Percentiles rank a stretch among this genome's conserved stretches.
phyloP scores from a whole-genome alignment of 2,797 vertebrate species.

The Danio albolineatus region DNA sequence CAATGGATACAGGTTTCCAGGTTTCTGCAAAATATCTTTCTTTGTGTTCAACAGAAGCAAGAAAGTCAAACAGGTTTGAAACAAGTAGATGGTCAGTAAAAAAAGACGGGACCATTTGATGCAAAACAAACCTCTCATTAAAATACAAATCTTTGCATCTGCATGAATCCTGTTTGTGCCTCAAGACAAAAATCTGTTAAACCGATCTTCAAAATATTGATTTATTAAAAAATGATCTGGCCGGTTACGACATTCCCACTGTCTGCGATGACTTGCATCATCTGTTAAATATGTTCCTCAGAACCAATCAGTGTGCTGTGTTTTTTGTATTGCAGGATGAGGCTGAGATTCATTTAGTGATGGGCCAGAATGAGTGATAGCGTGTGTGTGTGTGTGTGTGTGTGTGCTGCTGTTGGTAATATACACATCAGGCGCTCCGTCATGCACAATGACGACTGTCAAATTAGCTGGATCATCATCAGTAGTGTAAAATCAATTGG shows the following conservation, averaged over 20 bases:
- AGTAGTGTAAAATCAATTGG: conserved; percentile 69
- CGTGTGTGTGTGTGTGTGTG: conserved; percentile 13
- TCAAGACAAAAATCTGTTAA: background rate
- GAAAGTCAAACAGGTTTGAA: too few relatives aligned
- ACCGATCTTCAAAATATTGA: background rate
- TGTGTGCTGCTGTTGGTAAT: conserved; percentile 64
- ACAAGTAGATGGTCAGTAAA: too few relatives aligned
- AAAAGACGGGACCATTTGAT: too few relatives aligned
- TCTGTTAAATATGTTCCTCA: background rate
- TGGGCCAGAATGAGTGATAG: background rate
- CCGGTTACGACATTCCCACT: background rate
- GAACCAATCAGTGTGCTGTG: background rate
- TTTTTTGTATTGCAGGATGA: background rate
- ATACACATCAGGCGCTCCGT: conserved; percentile 51
- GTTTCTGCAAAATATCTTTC: too few relatives aligned
- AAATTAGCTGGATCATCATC: conserved; percentile 71
- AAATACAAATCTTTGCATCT: background rate
- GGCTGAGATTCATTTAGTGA: background rate
- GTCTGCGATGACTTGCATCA: background rate
- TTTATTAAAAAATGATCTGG: conserved; percentile 5
- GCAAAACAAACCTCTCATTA: background rate
- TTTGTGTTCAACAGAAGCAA: too few relatives aligned
- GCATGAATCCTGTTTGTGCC: background rate
- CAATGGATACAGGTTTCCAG: too few relatives aligned
- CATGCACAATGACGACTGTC: conserved; percentile 70